Evolutionary conservation across 2,113 vertebrate genomes (phyloP).

Genomic region (Ascaphus truei): DNA sequence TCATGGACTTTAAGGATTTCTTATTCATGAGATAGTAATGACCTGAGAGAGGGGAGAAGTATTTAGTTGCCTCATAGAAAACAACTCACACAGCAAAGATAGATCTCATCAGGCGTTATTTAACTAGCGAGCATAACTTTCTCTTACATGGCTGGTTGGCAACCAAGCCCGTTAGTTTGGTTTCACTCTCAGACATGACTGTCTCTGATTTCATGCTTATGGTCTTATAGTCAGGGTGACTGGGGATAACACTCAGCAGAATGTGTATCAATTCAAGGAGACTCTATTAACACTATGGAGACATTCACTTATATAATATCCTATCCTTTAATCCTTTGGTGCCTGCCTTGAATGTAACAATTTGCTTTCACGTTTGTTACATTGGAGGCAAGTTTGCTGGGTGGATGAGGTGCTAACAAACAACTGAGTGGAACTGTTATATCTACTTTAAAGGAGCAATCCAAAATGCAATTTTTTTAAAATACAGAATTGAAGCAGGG

Average conservation of each 20-base stretch:
- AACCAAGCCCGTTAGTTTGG: background rate
- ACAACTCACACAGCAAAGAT: conserved; percentile 31
- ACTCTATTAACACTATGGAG: background rate
- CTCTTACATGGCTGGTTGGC: conserved; percentile 31
- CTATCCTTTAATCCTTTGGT: background rate
- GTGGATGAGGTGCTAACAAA: no score
- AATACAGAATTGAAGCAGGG: no score
- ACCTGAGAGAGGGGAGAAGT: background rate
- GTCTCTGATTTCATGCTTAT: conserved; percentile 15
- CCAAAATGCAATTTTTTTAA: no score
- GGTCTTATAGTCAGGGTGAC: conserved; percentile 4
- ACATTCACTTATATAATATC: background rate
- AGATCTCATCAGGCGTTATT: background rate
- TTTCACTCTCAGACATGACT: background rate
- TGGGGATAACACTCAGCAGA: background rate
- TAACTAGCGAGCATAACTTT: conserved; percentile 15
- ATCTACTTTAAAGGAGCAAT: no score
- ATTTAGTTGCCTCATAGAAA: conserved; percentile 6
- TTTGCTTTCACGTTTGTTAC: no score
- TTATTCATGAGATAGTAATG: conserved; percentile 1
- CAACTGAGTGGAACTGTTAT: no score
- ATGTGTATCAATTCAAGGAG: conserved; percentile 18
- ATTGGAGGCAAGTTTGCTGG: no score
- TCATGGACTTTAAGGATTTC: conserved; percentile 1
- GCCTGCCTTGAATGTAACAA: background rate